phyloP scores from a whole-genome alignment of 2,888 invertebrate species.

The Agrotis clavis region DNA sequence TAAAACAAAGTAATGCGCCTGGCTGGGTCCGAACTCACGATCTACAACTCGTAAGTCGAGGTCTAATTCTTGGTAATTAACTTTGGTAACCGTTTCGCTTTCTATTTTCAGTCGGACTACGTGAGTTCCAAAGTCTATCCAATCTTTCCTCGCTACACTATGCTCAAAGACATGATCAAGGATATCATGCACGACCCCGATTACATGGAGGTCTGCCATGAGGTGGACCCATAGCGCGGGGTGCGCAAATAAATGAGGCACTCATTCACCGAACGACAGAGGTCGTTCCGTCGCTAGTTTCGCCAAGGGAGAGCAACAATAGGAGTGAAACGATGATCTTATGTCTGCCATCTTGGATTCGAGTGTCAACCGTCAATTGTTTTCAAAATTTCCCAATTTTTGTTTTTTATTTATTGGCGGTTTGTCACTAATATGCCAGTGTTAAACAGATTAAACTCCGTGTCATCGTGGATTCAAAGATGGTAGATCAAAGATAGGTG shows the following conservation, averaged over 20 bases:
- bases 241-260: constrained; percentile 90
- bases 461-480: constrained; percentile 39
- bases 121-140: constrained; percentile 98
- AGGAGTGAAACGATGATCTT: constrained; percentile 48
- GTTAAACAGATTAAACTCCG: not conserved
- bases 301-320: constrained; percentile 56
- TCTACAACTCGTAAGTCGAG: too few species aligned
- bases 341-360: constrained; percentile 62
- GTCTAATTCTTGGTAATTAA: too few species aligned
- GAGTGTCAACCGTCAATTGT: constrained; percentile 2
- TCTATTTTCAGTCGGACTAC: constrained; percentile 94
- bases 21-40: too few species aligned
- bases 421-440: not conserved
- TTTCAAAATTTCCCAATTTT: not conserved
- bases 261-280: constrained; percentile 87
- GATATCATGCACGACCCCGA: constrained; percentile 98
- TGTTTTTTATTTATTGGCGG: not conserved
- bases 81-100: constrained; percentile 1
- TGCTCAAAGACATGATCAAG: constrained; percentile 99
- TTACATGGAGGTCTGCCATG: constrained; percentile 99
- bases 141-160: constrained; percentile 98
- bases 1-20: too few species aligned
- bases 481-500: constrained; percentile 62
- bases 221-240: constrained; percentile 94
- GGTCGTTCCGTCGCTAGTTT: constrained; percentile 86